A percentile compares a stretch with the other conserved stretches of the same genome.
These are phyloP conservation scores for Galeopsomyia nigrocyanea DNA, from an alignment of 2,888 invertebrate species.

Conservation along the genomic window DNA sequence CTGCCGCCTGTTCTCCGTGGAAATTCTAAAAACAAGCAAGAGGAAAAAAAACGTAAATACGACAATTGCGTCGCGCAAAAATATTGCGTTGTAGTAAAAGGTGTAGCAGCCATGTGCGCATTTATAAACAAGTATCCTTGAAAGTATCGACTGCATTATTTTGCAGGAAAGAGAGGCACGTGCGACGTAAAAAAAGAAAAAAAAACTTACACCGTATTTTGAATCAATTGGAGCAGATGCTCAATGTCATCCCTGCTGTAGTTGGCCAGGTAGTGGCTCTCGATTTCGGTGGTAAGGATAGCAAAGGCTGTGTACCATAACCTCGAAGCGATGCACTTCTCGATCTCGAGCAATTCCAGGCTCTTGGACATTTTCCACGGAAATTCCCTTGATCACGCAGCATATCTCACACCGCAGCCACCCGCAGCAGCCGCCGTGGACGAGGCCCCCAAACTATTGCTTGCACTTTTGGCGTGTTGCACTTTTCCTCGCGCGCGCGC, in stretches of 20 bases:
- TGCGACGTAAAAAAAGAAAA: background rate
- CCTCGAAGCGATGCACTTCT: slow-evolving; percentile 59
- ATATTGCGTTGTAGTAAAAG: slow-evolving; percentile 18
- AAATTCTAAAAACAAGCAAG: slow-evolving; percentile 41
- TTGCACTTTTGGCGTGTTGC: no score
- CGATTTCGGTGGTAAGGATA: slow-evolving; percentile 49
- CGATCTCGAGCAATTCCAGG: slow-evolving; percentile 49
- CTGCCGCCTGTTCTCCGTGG: slow-evolving; percentile 46
- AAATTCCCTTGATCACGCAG: slow-evolving; percentile 20
- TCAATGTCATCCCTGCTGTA: slow-evolving; percentile 45
- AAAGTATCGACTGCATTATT: slow-evolving; percentile 3
- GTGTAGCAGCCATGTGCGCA: slow-evolving; percentile 15
- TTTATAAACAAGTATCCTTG: slow-evolving; percentile 17
- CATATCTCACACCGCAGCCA: slow-evolving; percentile 34
- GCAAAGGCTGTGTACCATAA: slow-evolving; percentile 62
- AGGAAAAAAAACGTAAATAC: background rate
- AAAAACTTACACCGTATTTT: slow-evolving; percentile 45
- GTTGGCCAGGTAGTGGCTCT: slow-evolving; percentile 34
- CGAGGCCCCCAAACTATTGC: background rate
- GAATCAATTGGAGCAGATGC: slow-evolving; percentile 40
- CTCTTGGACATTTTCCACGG: slow-evolving; percentile 41
- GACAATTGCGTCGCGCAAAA: slow-evolving; percentile 2
- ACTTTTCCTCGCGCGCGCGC: no score
- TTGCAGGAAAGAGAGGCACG: no score
- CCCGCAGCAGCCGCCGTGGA: slow-evolving; percentile 4